These are phyloP conservation scores for Frieseomelitta varia DNA, from an alignment of 1,140 invertebrate genomes.

Conservation along the genomic window DNA sequence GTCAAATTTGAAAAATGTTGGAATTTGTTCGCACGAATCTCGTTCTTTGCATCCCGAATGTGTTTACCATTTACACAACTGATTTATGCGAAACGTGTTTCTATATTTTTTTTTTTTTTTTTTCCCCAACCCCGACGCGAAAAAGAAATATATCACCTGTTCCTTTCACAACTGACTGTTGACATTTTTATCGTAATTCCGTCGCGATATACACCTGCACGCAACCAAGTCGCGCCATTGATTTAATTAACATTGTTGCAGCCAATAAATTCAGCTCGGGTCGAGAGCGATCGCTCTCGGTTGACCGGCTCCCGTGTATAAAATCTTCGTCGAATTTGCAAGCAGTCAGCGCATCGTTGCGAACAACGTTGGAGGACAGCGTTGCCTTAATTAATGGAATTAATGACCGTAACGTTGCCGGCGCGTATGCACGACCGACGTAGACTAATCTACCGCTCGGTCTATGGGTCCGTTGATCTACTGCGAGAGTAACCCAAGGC, in stretches of 20 bases:
- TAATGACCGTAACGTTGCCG: slow-evolving; percentile 71
- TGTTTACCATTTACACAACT: no score
- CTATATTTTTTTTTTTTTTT: no score
- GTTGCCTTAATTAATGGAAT: slow-evolving; percentile 76
- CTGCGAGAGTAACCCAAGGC: slow-evolving; percentile 44
- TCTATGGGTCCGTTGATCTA: slow-evolving; percentile 60
- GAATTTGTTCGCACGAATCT: no score
- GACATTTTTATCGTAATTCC: background rate
- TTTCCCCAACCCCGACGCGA: background rate
- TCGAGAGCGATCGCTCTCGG: background rate
- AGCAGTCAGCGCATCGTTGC: slow-evolving; percentile 54
- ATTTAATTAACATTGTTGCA: slow-evolving; percentile 27
- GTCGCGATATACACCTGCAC: no score
- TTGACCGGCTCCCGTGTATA: slow-evolving; percentile 5
- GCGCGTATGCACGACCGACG: slow-evolving; percentile 63
- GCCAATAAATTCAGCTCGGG: slow-evolving; percentile 18
- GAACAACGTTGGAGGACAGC: slow-evolving; percentile 43
- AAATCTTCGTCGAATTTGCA: slow-evolving; percentile 58
- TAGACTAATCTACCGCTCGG: slow-evolving; percentile 62
- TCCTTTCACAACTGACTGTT: background rate
- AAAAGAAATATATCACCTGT: background rate
- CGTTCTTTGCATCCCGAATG: no score
- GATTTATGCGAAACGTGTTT: no score
- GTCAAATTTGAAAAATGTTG: no score
- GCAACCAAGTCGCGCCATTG: background rate